Evolutionary conservation across 2,888 invertebrate genomes (phyloP).

Genomic region (Sepiola atlantica): DNA sequence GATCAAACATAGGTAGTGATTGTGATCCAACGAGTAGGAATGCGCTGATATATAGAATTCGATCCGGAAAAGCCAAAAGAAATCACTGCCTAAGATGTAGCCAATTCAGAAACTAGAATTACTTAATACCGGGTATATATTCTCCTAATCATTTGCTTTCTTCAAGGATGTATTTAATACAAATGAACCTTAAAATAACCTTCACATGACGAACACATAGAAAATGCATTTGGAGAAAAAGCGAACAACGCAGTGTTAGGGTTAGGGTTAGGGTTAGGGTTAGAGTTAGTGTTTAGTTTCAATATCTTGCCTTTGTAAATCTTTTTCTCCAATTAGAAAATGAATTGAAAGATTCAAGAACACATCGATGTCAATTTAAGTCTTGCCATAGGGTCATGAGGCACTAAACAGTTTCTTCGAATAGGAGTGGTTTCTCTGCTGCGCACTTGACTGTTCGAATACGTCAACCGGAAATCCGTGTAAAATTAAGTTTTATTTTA

Average conservation of each 20-base stretch:
- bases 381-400: not conserved
- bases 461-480: not conserved
- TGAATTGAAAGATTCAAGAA: conserved; percentile 18
- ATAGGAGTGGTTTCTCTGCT: not conserved
- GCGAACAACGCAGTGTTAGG: too few relatives aligned
- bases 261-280: too few relatives aligned
- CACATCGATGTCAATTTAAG: conserved; percentile 7
- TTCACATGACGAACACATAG: not conserved
- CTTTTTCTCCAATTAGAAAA: not conserved
- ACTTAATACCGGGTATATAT: not conserved
- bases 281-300: too few relatives aligned
- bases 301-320: not conserved
- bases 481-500: not conserved
- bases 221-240: not conserved
- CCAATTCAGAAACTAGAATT: not conserved
- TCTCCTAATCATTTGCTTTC: not conserved
- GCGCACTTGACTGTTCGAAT: not conserved
- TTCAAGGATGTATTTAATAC: not conserved
- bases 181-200: not conserved
- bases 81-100: not conserved
- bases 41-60: too few relatives aligned
- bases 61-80: not conserved
- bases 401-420: not conserved
- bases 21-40: too few relatives aligned
- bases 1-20: too few relatives aligned